A percentile compares a stretch with the other conserved stretches of the same genome.
Conservation (phyloP, 1,140 invertebrate genomes). For the Trichoplusia ni region DNA sequence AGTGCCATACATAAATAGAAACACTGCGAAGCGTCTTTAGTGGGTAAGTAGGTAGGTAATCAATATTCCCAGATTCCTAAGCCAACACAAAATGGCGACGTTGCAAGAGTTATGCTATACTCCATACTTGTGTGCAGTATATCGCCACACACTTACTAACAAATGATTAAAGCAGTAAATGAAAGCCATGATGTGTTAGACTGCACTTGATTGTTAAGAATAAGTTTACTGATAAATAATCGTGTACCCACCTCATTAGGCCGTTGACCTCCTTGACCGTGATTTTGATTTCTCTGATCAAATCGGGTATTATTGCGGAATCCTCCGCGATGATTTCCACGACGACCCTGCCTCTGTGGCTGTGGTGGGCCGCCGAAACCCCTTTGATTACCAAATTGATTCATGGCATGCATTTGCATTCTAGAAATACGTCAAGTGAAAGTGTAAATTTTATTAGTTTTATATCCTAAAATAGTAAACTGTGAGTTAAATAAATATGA, state of each 20-base stretch:
- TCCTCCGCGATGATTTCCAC: constrained; percentile 55
- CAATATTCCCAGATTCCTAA: background rate
- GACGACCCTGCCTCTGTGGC: constrained; percentile 71
- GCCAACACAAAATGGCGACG: constrained; percentile 56
- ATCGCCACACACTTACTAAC: too few relatives aligned
- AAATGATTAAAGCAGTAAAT: too few relatives aligned
- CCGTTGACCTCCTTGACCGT: constrained; percentile 70
- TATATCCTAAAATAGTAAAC: too few relatives aligned
- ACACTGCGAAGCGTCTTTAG: too few relatives aligned
- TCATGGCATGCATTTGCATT: constrained; percentile 76
- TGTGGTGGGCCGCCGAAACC: constrained; percentile 75
- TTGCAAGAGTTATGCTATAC: too few relatives aligned
- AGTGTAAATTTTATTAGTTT: too few relatives aligned
- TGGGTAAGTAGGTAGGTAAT: too few relatives aligned
- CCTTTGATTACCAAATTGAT: constrained; percentile 68
- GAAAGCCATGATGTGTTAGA: too few relatives aligned
- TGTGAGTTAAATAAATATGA: too few relatives aligned
- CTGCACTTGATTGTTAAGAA: background rate
- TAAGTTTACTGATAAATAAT: background rate
- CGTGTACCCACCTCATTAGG: constrained; percentile 64
- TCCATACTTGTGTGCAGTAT: too few relatives aligned
- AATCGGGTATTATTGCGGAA: constrained; percentile 72
- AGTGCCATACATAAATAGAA: too few relatives aligned
- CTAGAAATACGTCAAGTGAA: constrained; percentile 32
- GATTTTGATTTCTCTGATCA: constrained; percentile 64